A percentile compares a stretch with the other conserved stretches of the same genome.
These are phyloP conservation scores for Halesus radiatus DNA, from an alignment of 1,140 invertebrate genomes.

Conservation along the genomic window DNA sequence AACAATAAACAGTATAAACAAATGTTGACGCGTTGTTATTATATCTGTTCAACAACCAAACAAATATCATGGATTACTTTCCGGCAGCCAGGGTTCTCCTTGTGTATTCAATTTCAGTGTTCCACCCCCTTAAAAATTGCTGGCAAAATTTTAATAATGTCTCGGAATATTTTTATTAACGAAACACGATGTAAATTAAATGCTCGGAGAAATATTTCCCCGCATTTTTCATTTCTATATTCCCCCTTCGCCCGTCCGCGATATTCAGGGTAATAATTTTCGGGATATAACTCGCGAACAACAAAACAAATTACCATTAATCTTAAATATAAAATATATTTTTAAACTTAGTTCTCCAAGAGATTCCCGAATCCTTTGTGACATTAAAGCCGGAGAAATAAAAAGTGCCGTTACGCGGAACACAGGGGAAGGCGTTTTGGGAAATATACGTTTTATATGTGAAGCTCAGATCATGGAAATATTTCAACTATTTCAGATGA, in stretches of 20 bases:
- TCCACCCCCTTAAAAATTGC: not conserved
- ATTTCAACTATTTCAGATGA: too few species aligned
- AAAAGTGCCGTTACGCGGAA: not conserved
- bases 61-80: too few species aligned
- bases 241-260: not conserved
- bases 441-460: too few species aligned
- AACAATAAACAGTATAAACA: too few species aligned
- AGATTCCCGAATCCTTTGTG: constrained; percentile 20
- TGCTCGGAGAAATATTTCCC: constrained; percentile 22
- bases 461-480: too few species aligned
- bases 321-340: constrained; percentile 36
- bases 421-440: not conserved
- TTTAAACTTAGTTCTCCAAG: constrained; percentile 29
- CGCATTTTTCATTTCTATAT: constrained; percentile 28
- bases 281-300: constrained; percentile 34
- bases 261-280: constrained; percentile 30
- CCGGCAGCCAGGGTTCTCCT: too few species aligned
- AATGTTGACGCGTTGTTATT: too few species aligned
- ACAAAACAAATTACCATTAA: constrained; percentile 42
- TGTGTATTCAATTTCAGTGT: too few species aligned
- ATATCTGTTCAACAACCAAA: too few species aligned
- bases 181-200: constrained; percentile 20
- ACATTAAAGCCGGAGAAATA: constrained; percentile 4
- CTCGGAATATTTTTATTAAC: constrained; percentile 6
- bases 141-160: constrained; percentile 5